Base-by-base conservation (phyloP, 1,140 invertebrate species). In the Aphelenchoides fujianensis region DNA sequence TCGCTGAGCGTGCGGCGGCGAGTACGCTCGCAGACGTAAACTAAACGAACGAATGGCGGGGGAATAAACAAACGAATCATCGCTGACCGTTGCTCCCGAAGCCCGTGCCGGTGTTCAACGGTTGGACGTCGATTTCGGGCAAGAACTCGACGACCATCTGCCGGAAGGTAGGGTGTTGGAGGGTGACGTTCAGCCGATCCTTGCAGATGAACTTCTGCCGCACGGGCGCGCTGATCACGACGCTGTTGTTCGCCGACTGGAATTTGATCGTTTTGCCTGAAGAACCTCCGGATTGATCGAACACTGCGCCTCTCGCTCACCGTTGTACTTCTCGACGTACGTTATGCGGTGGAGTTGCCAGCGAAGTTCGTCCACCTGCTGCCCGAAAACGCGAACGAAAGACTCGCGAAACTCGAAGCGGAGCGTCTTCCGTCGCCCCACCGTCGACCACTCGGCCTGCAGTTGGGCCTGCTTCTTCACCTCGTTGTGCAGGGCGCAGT, bases 151-250 rank as follows among this genome's bases (percentile, higher is more conserved):
- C 37, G 35, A 74, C 52, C 66, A 74, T 76, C 55, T 74, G 41
- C 31, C 68, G 23, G 27, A 74, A 70, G 57, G 68, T 72, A 1
- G 27, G 12, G 27, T 74, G 31, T 41, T 67, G 36, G 19, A 74
- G 54, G 3, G 72, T 74, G 28, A 74, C 55, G 52, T 74, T 74
- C n/a, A 74, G 35, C 16, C 61, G 35, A 53, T 74, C 72, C 68
- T 74, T 74, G 72, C 72, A 74, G 19, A 74, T 36, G 61, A 74
- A 74, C 30, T 75, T 74, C 30, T 74, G 72, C 32, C 61, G 48
- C 7, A 74, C 31, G 16, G 72, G 72, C 23, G 72, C 72, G 57
- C 59, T 70, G 1, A 74, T 53, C 27, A 67, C 72, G 0, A 53
- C 32, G 0, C 48, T 54, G 0, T 63, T 27, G 27, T 74, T 72